These are phyloP conservation scores for Charadrius vociferus DNA, from an alignment of 2,113 vertebrate genomes.

Conservation along the genomic window DNA sequence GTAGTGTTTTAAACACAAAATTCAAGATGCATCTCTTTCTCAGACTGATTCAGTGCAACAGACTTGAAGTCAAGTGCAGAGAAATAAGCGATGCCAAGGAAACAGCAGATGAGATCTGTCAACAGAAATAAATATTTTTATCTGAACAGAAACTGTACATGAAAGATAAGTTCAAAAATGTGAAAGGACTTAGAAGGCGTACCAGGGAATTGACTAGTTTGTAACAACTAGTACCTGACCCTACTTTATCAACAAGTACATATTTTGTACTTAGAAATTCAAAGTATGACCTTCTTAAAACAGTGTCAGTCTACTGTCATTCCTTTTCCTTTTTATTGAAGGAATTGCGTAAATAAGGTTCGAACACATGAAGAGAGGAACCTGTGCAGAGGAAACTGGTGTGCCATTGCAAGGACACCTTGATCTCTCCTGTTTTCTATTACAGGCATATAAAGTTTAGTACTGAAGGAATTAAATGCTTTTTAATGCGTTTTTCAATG, in stretches of 20 bases:
- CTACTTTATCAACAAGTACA: background rate
- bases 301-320: background rate
- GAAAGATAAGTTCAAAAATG: background rate
- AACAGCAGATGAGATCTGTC: background rate
- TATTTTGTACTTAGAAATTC: background rate
- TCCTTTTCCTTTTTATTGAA: background rate
- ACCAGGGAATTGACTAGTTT: background rate
- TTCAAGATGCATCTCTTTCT: background rate
- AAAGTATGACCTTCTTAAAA: background rate
- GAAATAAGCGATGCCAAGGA: background rate
- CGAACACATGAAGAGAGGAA: background rate
- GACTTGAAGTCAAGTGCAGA: background rate
- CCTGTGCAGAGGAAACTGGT: background rate
- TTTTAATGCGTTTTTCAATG: background rate
- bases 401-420: background rate
- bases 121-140: conserved; percentile 19
- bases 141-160: background rate
- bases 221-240: background rate
- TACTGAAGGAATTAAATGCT: background rate
- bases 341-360: background rate
- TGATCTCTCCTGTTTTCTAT: background rate
- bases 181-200: background rate
- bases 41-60: background rate
- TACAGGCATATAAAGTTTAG: background rate
- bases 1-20: background rate